These are phyloP conservation scores for Calliphora vomitoria DNA, from an alignment of 2,888 invertebrate genomes.

Conservation along the genomic window DNA sequence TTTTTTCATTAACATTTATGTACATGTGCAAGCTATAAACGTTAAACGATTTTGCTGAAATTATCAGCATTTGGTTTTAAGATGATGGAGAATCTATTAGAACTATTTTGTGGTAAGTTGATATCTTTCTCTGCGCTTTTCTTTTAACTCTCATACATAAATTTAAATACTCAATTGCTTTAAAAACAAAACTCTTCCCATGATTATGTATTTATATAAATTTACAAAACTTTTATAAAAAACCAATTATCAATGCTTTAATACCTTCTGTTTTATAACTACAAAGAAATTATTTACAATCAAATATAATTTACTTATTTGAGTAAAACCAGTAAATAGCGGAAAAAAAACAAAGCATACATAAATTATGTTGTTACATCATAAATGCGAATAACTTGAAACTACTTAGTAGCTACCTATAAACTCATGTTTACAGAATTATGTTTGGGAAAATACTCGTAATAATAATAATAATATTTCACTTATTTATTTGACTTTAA, in stretches of 20 bases:
- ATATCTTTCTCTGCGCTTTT: background rate
- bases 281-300: slow-evolving; percentile 43
- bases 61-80: too few species aligned
- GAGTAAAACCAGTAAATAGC: background rate
- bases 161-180: background rate
- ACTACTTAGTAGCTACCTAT: background rate
- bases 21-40: too few species aligned
- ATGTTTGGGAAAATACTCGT: slow-evolving; percentile 9
- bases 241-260: slow-evolving; percentile 50
- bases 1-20: too few species aligned
- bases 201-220: slow-evolving; percentile 21
- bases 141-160: background rate
- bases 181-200: slow-evolving; percentile 28
- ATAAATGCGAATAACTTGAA: slow-evolving; percentile 30
- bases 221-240: slow-evolving; percentile 3
- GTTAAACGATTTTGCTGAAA: too few species aligned
- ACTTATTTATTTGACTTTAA: slow-evolving; percentile 15
- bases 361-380: slow-evolving; percentile 54
- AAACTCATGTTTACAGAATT: slow-evolving; percentile 18
- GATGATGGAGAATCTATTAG: too few species aligned
- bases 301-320: slow-evolving; percentile 55
- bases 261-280: slow-evolving; percentile 37
- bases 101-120: too few species aligned
- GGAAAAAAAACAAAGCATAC: slow-evolving; percentile 10
- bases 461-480: background rate